Conservation (phyloP, 2,888 invertebrate genomes). For the Drosophila cracens region DNA sequence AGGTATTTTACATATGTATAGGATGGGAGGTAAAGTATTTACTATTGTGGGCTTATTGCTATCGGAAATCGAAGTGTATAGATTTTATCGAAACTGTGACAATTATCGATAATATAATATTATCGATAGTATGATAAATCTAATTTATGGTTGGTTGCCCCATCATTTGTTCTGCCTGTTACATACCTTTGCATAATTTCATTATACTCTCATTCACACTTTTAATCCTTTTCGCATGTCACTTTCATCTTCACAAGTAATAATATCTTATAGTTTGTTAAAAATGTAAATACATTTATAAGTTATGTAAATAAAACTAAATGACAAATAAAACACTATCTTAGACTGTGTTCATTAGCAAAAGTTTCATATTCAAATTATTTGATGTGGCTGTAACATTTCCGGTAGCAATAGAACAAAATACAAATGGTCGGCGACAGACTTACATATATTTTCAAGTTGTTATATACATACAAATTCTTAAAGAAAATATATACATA, state of each 20-base stretch:
- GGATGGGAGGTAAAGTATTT: background rate
- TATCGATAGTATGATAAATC: background rate
- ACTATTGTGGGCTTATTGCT: background rate
- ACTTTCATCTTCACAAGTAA: background rate
- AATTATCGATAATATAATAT: background rate
- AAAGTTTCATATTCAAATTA: slow-evolving; percentile 2
- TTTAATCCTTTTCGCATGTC: background rate
- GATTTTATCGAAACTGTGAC: too few relatives aligned
- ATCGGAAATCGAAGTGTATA: background rate
- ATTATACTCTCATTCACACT: background rate
- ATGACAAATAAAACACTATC: background rate
- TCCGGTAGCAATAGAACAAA: background rate
- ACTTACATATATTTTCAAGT: background rate
- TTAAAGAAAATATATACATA: background rate
- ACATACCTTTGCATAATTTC: background rate
- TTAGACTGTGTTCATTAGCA: background rate
- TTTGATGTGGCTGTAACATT: slow-evolving; percentile 1
- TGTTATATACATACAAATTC: background rate
- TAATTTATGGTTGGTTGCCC: background rate
- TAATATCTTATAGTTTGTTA: background rate
- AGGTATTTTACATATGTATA: background rate
- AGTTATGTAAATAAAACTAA: slow-evolving; percentile 1
- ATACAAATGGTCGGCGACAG: background rate
- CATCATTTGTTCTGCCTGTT: background rate
- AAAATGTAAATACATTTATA: background rate